These are phyloP conservation scores for Hemithea aestivaria DNA, from an alignment of 2,888 invertebrate genomes.

Conservation along the genomic window DNA sequence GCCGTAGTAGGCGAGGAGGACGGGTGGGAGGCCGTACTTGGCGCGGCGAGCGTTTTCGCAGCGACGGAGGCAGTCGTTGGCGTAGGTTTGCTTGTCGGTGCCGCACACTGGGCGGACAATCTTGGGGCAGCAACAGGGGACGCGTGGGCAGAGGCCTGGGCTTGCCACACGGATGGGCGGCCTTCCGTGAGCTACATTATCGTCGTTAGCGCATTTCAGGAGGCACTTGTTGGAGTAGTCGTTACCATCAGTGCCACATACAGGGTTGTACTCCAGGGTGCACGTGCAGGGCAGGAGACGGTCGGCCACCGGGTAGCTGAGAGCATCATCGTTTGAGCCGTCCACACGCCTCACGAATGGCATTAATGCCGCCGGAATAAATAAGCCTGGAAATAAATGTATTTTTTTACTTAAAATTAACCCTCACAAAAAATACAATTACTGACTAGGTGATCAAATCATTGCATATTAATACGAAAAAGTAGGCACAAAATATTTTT, in stretches of 20 bases:
- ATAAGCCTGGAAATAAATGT: no score
- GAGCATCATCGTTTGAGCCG: background rate
- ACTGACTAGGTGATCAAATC: no score
- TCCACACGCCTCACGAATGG: conserved; percentile 7
- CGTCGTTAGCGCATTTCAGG: conserved; percentile 28
- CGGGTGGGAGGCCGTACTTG: conserved; percentile 4
- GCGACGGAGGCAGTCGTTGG: conserved; percentile 80
- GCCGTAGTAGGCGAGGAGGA: conserved; percentile 4
- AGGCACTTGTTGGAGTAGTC: conserved; percentile 36
- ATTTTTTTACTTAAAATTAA: no score
- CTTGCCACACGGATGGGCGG: conserved; percentile 13
- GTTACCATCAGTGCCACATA: conserved; percentile 38
- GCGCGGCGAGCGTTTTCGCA: conserved; percentile 45
- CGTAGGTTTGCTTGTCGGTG: conserved; percentile 83
- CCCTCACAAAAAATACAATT: no score
- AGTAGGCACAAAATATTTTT: no score
- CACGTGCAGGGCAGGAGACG: conserved; percentile 17
- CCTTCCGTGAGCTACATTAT: conserved; percentile 9
- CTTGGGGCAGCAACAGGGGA: conserved; percentile 24
- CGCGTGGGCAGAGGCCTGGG: conserved; percentile 27
- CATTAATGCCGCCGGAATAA: conserved; percentile 9
- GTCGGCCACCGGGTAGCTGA: background rate
- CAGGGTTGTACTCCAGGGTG: conserved; percentile 19
- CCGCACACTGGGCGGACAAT: conserved; percentile 78
- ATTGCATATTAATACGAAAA: no score